Conservation (phyloP, 2,113 vertebrate species). For the Menidia beryllina region DNA sequence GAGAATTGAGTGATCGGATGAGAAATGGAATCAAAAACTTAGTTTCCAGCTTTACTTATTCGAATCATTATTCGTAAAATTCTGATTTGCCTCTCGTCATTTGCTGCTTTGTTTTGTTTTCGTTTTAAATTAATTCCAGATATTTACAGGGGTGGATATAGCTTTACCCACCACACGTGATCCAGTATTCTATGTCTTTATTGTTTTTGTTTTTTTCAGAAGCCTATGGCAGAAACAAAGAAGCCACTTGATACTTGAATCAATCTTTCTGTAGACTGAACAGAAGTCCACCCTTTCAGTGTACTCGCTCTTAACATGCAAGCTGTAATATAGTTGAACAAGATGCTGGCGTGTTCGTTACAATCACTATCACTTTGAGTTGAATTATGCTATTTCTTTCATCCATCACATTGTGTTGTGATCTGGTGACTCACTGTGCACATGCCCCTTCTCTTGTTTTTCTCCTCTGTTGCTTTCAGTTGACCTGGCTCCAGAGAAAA, state of each 20-base stretch:
- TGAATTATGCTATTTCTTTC: conserved; percentile 14
- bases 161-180: not conserved
- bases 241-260: conserved; percentile 26
- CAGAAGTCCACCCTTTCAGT: conserved; percentile 25
- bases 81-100: too few relatives aligned
- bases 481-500: conserved; percentile 65
- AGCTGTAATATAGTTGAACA: conserved; percentile 18
- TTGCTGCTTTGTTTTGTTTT: not conserved
- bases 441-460: conserved; percentile 42
- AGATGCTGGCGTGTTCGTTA: conserved; percentile 28
- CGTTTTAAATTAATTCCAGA: not conserved
- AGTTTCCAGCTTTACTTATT: too few relatives aligned
- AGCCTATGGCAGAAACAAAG: not conserved
- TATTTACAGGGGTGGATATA: not conserved
- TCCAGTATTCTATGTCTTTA: conserved; percentile 1
- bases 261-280: conserved; percentile 34
- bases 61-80: too few relatives aligned
- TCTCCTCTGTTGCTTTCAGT: conserved; percentile 54
- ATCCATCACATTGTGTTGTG: conserved; percentile 37
- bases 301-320: conserved; percentile 9
- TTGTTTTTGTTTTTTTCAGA: too few relatives aligned
- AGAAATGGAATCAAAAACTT: too few relatives aligned
- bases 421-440: conserved; percentile 52
- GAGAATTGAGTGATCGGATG: too few relatives aligned
- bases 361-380: conserved; percentile 37